Percentiles rank a stretch among this genome's conserved stretches.
Evolutionary conservation across 2,113 vertebrate genomes (phyloP).

Genomic region (Caracal caracal): DNA sequence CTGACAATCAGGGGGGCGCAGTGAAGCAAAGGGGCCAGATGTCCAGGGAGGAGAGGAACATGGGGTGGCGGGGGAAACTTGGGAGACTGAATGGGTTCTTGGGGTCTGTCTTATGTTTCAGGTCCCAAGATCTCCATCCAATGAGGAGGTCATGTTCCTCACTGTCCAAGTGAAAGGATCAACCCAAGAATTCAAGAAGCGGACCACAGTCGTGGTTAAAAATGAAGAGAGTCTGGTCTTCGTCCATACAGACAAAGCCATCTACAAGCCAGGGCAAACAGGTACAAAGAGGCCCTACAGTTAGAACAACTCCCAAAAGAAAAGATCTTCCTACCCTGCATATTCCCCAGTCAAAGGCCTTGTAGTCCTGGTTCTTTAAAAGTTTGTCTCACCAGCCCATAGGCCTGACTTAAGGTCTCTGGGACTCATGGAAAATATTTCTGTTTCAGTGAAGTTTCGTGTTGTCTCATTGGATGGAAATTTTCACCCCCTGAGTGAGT

Average conservation of each 20-base stretch:
- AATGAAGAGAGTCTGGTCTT: slow-evolving; percentile 81
- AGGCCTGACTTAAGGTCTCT: background rate
- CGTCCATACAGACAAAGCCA: slow-evolving; percentile 86
- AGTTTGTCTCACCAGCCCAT: background rate
- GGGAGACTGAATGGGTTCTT: background rate
- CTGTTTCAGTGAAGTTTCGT: slow-evolving; percentile 84
- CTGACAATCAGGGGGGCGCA: background rate
- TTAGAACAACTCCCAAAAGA: background rate
- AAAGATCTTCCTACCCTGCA: background rate
- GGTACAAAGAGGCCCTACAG: slow-evolving; percentile 59
- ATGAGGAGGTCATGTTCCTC: slow-evolving; percentile 76
- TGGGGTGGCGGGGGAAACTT: background rate
- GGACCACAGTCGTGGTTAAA: slow-evolving; percentile 79
- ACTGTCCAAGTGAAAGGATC: slow-evolving; percentile 78
- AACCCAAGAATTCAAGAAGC: slow-evolving; percentile 79
- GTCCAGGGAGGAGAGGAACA: background rate
- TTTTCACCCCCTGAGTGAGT: slow-evolving; percentile 80
- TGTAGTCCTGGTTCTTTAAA: background rate
- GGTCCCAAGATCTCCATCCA: slow-evolving; percentile 68
- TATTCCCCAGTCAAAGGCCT: background rate
- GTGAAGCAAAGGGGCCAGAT: background rate
- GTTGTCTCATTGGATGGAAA: slow-evolving; percentile 84
- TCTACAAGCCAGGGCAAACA: slow-evolving; percentile 85
- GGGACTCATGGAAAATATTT: slow-evolving; percentile 62
- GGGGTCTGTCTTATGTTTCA: slow-evolving; percentile 55